Base-by-base conservation (phyloP, 2,113 vertebrate species). In the Phaetusa simplex region DNA sequence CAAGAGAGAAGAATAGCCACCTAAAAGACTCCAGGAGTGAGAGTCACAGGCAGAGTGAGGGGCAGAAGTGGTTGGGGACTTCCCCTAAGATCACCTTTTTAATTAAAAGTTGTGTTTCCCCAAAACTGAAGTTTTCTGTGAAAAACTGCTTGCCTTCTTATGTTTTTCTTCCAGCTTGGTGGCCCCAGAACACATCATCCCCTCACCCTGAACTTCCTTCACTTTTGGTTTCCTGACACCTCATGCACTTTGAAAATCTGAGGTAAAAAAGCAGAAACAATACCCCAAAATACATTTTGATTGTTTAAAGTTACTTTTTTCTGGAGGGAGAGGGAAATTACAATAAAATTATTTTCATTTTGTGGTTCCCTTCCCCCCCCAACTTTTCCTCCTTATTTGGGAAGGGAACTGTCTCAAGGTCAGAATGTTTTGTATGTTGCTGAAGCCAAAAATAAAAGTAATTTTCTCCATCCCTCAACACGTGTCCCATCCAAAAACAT, bases 401-500 rank as follows among this genome's bases (percentile, higher is more conserved):
- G 69, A 96, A 88, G 50, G 32, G 64, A 93, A 89, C 12, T 50
- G 62, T 85, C 56, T 91, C 74, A 93, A 94, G 93, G 93, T 90
- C 90, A 88, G 50, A 87, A 93, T 62, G 24, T 89, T 95, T 93
- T 79, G 58, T 62, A 84, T 74, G n/a, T 58, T 86, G 50, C 61
- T 85, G 52, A 91, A 85, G 89, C 88, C 66, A 94, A 94, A 97
- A 93, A 79, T 38, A 49, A 92, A 95, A 90, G 65, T 61, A 34
- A 95, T 93, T 82, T 90, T 91, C 91, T 91, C 84, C 65, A 79
- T 79, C 47, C 36, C 47, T 91, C 73, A 87, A 79, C 24, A 79
- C 23, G 71, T 0, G 0, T 61, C 70, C 13, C 45, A 77, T 87
- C 52, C 30, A 76, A 94, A 94, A 95, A 84, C 36, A 43, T 65